Evolutionary conservation across 2,888 invertebrate genomes (phyloP), one percentile per base, ranked within the genome.

Genomic region (Trypoxylon attenuatum): DNA sequence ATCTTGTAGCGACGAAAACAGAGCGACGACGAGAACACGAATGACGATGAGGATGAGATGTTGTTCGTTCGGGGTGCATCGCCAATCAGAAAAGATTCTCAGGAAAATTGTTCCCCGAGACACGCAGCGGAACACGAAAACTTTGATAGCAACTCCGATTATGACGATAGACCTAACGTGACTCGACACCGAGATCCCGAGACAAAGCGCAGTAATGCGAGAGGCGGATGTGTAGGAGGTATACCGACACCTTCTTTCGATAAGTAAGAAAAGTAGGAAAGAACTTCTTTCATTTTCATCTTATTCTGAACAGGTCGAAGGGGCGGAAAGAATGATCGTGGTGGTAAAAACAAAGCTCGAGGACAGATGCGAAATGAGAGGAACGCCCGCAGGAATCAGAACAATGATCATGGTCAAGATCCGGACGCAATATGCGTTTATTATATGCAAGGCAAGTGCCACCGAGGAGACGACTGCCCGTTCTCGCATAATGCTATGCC

Each of bases 391-490:
- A 89, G 90, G 43, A 88, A 89, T 45, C 90, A 90, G 80, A 82
- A 79, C 57, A 78, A 77, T 23, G 85, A 87, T 67, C 90, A 90
- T 13, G 87, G 89, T 83, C 92, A 92, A 84, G 92, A 92, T 82
- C 89, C 91, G 4, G 93, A 93, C 63, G 91, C 91, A 15, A 91
- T 95, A 68, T 96, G 96, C 84, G 90, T 94, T 72, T 96, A 94
- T 88, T 96, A 91, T 84, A 91, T 95, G 90, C 96, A 96, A 88
- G 96, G 96, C 57, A 96, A 95, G 88, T 96, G 96, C 86, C 92
- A 93, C 64, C 87, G 90, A 89, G 94, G 95, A 59, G 92, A 93
- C 62, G 95, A 96, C 75, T 97, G 97, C 87, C 91, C 92, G 47
- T 96, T 93, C 86, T 95, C 94, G 13, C 98, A 98, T 84, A 94